Base-by-base conservation (phyloP, 2,113 vertebrate genomes). In the Rhipidura dahli region DNA sequence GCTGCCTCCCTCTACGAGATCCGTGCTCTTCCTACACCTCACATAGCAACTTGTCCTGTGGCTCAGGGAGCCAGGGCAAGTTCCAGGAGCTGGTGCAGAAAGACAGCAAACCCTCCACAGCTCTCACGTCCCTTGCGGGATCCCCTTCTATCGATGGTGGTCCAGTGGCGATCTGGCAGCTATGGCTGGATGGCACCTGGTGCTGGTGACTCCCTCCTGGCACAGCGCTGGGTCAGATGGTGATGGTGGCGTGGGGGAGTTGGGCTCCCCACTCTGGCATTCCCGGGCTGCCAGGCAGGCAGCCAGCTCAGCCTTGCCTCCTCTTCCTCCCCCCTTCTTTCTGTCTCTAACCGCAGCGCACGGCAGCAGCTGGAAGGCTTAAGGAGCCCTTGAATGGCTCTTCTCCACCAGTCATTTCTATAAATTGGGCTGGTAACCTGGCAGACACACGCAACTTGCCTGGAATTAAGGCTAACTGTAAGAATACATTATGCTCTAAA, bases 131-230 rank as follows among this genome's bases (percentile, higher is more conserved):
- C 68, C 66, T 85, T 84, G 90, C 50, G 57, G 65, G 77, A 96
- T 91, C 82, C 80, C 94, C 85, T 86, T 51, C 86, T 76, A 92
- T 65, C 39, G 79, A 96, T 42, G 83, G 50, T 85, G 87, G 94
- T 97, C 95, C 96, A 97, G 89, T 51, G 90, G 95, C 24, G 69
- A 90, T 80, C 88, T 82, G 94, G 95, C 95, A 97, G 95, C 91
- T 61, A 21, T 4, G 7, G 47, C 47, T 35, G 31, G 44, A 93
- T 51, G 45, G 66, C 72, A 57, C 65, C 53, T 64, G 56, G 64
- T 86, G 85, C 63, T 94, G 96, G 77, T 66, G 80, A 81, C 68
- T 89, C 57, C 71, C 84, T 68, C 18, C 13, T 8, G 26, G 91
- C 69, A 86, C 47, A 93, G 75, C n/a, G 60, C 28, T 10, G 75